Conservation (phyloP, 2,113 vertebrate genomes). For the Globicephala melas region DNA sequence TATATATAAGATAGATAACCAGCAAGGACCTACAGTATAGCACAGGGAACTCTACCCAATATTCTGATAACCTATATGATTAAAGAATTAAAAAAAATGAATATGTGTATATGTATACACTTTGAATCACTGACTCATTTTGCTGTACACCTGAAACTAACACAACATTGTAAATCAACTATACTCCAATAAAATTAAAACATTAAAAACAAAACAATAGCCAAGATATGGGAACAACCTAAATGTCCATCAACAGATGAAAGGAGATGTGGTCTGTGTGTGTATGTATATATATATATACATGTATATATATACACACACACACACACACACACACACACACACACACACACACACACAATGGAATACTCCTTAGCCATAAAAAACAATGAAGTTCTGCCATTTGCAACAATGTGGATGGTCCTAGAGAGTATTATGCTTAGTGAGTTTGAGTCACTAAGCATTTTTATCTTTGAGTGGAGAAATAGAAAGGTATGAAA, state of each 20-base stretch:
- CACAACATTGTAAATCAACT: background rate
- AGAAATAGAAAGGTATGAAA: background rate
- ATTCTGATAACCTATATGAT: background rate
- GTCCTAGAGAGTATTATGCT: background rate
- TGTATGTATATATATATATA: no score
- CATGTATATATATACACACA: no score
- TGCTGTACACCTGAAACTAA: background rate
- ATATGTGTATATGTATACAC: background rate
- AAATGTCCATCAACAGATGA: background rate
- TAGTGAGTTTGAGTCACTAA: background rate
- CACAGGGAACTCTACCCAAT: background rate
- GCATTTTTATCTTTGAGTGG: background rate
- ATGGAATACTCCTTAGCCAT: background rate
- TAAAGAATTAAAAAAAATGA: background rate
- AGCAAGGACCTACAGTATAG: background rate
- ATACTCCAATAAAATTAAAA: background rate
- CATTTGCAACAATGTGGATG: background rate
- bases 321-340: no score
- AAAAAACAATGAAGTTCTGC: background rate
- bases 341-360: no score
- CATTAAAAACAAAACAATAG: no score
- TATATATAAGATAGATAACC: background rate
- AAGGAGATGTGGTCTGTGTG: no score
- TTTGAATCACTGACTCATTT: background rate
- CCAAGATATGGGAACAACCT: background rate